A percentile compares a stretch with the other conserved stretches of the same genome.
Conservation (phyloP, 2,797 vertebrate genomes). For the Synanceia verrucosa region DNA sequence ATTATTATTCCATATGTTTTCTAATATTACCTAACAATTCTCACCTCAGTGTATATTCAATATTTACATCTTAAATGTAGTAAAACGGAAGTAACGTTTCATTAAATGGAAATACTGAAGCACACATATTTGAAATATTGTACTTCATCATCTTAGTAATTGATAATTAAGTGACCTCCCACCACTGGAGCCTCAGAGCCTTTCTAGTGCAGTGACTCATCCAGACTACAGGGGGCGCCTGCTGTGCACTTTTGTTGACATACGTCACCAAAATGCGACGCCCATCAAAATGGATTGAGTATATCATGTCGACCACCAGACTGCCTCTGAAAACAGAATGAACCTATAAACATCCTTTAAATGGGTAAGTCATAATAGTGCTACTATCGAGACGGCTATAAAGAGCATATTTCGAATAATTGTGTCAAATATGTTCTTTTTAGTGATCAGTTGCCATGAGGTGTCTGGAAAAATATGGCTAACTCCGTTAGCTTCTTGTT, state of each 20-base stretch:
- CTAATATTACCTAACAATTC: background rate
- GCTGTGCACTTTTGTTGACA: background rate
- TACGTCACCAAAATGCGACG: slow-evolving; percentile 63
- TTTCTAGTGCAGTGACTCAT: slow-evolving; percentile 2
- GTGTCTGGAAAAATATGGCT: slow-evolving; percentile 2
- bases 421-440: background rate
- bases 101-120: background rate
- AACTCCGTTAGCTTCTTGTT: slow-evolving; percentile 1
- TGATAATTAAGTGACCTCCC: background rate
- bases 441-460: background rate
- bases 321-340: slow-evolving; percentile 19
- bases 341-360: background rate
- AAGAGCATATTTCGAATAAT: background rate
- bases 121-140: background rate
- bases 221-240: slow-evolving; percentile 17
- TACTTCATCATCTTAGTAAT: background rate
- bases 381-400: accelerated
- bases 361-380: slow-evolving; percentile 43
- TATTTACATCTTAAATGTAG: background rate
- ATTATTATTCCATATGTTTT: no score
- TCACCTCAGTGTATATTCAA: background rate
- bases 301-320: background rate
- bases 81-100: background rate
- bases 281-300: background rate
- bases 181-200: no score